Base-by-base conservation (phyloP, 1,140 invertebrate species). In the Maniola jurtina region DNA sequence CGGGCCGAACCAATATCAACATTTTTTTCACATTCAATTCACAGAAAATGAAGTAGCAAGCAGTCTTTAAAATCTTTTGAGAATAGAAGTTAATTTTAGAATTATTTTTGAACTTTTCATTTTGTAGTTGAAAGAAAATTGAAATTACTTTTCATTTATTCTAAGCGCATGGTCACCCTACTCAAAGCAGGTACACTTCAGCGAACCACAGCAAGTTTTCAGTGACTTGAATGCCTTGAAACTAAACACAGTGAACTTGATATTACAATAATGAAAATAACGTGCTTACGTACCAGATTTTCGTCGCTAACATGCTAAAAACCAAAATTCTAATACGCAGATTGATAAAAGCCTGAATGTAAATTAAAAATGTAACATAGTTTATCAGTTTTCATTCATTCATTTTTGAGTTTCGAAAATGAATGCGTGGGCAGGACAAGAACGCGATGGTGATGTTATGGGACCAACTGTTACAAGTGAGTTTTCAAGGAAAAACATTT, bases 381-480 rank as follows among this genome's bases (percentile, higher is more conserved):
- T 33, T 6, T 52, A 6, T 8, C 9, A 9, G 25, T 4, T 7
- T 52, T n/a, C n/a, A n/a, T n/a, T n/a, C n/a, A 34, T 36, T 2
- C 25, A 47, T 16, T 16, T 6, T 16, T 13, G 16, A 58, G 60
- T 58, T 64, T 57, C 10, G 33, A 78, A 70, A 66, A 88, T 87
- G 86, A 74, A 83, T 58, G 84, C 86, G 34, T 89, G 86, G 86
- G 74, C 80, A 7, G 73, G 75, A 5, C 72, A 77, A 45, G 68
- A 73, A 0, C 71, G 68, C 48, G 84, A 87, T 73, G 75, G 67
- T 52, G 84, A 87, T 73, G 75, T 74, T 11, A 89, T 89, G 86
- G 84, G 84, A 16, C 84, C 86, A 40, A 72, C 79, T 7, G 81
- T 88, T 8, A 80, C 82, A 7, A 71, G 84, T 87, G 72, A 83